These are phyloP conservation scores for Bibio marci DNA, from an alignment of 2,888 invertebrate species.

Conservation along the genomic window DNA sequence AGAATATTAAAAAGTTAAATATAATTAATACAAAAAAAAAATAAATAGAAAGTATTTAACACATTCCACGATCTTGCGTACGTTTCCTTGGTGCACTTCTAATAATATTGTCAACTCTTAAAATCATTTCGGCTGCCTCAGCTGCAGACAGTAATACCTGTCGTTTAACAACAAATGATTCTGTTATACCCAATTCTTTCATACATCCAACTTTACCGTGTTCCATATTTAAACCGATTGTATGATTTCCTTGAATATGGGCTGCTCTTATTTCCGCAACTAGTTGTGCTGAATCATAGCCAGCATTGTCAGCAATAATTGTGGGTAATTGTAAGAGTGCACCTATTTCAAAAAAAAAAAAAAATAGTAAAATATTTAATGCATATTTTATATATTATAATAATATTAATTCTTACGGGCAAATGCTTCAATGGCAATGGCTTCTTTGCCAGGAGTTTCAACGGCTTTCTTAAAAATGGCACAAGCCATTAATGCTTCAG, in stretches of 20 bases:
- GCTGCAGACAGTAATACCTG: slow-evolving; percentile 88
- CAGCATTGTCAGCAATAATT: slow-evolving; percentile 96
- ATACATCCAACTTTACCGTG: slow-evolving; percentile 78
- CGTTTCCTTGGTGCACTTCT: slow-evolving; percentile 79
- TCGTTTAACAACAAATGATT: slow-evolving; percentile 92
- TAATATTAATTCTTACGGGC: slow-evolving; percentile 37
- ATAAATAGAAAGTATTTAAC: slow-evolving; percentile 32
- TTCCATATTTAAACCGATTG: slow-evolving; percentile 69
- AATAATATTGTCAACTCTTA: slow-evolving; percentile 95
- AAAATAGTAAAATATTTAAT: no score
- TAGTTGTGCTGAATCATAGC: slow-evolving; percentile 91
- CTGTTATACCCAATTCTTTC: slow-evolving; percentile 80
- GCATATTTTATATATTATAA: no score
- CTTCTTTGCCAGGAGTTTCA: slow-evolving; percentile 89
- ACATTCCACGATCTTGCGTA: slow-evolving; percentile 68
- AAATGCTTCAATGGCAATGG: slow-evolving; percentile 93
- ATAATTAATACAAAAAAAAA: no score
- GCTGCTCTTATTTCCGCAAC: slow-evolving; percentile 81
- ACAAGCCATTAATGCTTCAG: slow-evolving; percentile 94
- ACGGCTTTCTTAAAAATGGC: slow-evolving; percentile 72
- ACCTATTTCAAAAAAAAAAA: slow-evolving; percentile 15
- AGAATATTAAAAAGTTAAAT: no score
- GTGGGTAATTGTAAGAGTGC: slow-evolving; percentile 84
- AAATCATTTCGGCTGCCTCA: slow-evolving; percentile 97
- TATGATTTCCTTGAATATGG: slow-evolving; percentile 65